Percentiles rank a stretch among this genome's conserved stretches.
phyloP scores from a whole-genome alignment of 2,888 invertebrate species.

The Prosapia bicincta region DNA sequence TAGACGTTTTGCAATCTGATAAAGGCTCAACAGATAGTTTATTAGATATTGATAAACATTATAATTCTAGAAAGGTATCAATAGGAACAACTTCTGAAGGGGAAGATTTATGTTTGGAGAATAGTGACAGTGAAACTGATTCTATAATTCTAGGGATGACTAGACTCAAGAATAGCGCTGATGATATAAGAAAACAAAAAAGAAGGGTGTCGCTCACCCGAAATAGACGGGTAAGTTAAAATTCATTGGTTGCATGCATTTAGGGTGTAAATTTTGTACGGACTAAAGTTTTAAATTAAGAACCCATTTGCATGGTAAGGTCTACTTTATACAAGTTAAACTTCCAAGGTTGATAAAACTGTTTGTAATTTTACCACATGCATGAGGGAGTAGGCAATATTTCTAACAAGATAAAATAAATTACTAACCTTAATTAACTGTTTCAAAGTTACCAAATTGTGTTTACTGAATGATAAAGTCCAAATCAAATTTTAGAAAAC shows the following conservation, averaged over 20 bases:
- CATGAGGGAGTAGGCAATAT: neutral
- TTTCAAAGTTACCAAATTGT: too few species aligned
- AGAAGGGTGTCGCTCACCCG: constrained; percentile 35
- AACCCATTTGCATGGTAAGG: neutral
- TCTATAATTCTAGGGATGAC: constrained; percentile 23
- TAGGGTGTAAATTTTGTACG: neutral
- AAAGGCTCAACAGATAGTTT: constrained; percentile 38
- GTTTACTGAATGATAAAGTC: too few species aligned
- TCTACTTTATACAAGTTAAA: too few species aligned
- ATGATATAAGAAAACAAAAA: constrained; percentile 15
- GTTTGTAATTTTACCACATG: neutral
- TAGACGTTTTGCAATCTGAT: constrained; percentile 23
- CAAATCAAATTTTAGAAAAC: too few species aligned
- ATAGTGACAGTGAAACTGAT: constrained; percentile 29
- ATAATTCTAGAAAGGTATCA: constrained; percentile 31
- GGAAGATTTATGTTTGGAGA: constrained; percentile 25
- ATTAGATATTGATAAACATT: constrained; percentile 35
- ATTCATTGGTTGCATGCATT: neutral
- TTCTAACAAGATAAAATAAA: neutral
- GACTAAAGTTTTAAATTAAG: neutral
- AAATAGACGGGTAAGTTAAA: constrained; percentile 37
- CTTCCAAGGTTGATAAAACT: too few species aligned
- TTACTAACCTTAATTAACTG: neutral
- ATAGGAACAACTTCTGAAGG: constrained; percentile 35
- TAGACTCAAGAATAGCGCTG: constrained; percentile 16